phyloP scores from a whole-genome alignment of 2,888 invertebrate species.

The Aphodius sticticus region DNA sequence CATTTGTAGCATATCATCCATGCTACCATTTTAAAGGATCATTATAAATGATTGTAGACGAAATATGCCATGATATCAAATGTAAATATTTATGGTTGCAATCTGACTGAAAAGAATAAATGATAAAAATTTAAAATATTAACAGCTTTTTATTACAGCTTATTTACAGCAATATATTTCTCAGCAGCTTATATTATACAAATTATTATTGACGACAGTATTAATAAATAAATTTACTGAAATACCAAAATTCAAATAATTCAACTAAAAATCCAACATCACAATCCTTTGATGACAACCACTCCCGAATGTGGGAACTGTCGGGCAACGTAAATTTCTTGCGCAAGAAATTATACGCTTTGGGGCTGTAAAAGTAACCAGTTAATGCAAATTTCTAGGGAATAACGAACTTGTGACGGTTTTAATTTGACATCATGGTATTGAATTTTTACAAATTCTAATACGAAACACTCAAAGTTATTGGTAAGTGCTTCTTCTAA shows the following conservation, averaged over 20 bases:
- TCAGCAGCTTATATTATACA: too few species aligned
- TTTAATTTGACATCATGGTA: not conserved
- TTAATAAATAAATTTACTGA: too few species aligned
- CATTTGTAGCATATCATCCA: too few species aligned
- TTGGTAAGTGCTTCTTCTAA: not conserved
- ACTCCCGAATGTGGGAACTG: not conserved
- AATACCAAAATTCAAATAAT: not conserved
- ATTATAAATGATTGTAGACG: too few species aligned
- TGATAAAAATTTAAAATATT: too few species aligned
- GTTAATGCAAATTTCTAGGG: not conserved
- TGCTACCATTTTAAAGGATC: too few species aligned
- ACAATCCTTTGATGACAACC: not conserved
- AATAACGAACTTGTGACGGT: not conserved
- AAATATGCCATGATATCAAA: too few species aligned
- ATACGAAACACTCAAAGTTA: not conserved
- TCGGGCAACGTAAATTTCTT: not conserved
- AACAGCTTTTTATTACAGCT: too few species aligned
- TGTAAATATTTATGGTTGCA: too few species aligned
- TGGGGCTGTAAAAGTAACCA: not conserved
- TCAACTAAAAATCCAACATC: too few species aligned
- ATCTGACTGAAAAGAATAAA: not conserved
- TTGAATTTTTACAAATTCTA: not conserved
- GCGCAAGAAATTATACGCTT: not conserved
- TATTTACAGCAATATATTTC: too few species aligned
- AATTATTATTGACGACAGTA: too few species aligned